A percentile compares a stretch with the other conserved stretches of the same genome.
phyloP scores from a whole-genome alignment of 2,888 invertebrate species.

The Rotaria magnacalcarata region DNA sequence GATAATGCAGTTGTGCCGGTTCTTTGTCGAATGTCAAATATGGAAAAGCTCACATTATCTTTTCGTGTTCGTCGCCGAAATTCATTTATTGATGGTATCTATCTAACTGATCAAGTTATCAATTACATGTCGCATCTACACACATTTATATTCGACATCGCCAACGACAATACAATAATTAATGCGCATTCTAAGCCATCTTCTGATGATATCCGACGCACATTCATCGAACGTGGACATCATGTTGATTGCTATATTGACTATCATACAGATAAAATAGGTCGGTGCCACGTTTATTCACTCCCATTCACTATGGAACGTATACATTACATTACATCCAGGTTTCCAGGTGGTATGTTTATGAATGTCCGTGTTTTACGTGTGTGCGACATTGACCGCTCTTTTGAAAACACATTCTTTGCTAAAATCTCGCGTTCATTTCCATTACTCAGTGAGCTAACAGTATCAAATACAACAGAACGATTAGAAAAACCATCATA shows the following conservation, averaged over 20 bases:
- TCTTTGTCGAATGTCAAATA: slow-evolving; percentile 16
- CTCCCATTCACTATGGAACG: slow-evolving; percentile 7
- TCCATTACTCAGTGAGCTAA: background rate
- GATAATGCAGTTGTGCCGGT: background rate
- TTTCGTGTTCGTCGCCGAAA: slow-evolving; percentile 10
- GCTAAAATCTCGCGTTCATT: background rate
- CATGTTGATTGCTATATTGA: slow-evolving; percentile 26
- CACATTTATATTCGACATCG: background rate
- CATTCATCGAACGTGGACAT: slow-evolving; percentile 11
- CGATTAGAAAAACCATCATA: background rate
- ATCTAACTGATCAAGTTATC: background rate
- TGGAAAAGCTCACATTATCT: slow-evolving; percentile 19
- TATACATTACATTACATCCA: slow-evolving; percentile 12
- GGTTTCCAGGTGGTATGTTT: background rate
- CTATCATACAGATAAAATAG: background rate
- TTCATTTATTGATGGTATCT: slow-evolving; percentile 31
- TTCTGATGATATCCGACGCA: slow-evolving; percentile 6
- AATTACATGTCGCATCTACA: background rate
- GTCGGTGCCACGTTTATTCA: slow-evolving; percentile 7
- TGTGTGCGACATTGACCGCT: background rate
- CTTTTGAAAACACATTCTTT: slow-evolving; percentile 3
- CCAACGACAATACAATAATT: background rate
- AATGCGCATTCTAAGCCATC: background rate
- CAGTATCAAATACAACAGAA: background rate
- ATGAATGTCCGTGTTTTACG: background rate